phyloP scores from a whole-genome alignment of 1,140 invertebrate genomes.

The Paralvinella palmiformis region DNA sequence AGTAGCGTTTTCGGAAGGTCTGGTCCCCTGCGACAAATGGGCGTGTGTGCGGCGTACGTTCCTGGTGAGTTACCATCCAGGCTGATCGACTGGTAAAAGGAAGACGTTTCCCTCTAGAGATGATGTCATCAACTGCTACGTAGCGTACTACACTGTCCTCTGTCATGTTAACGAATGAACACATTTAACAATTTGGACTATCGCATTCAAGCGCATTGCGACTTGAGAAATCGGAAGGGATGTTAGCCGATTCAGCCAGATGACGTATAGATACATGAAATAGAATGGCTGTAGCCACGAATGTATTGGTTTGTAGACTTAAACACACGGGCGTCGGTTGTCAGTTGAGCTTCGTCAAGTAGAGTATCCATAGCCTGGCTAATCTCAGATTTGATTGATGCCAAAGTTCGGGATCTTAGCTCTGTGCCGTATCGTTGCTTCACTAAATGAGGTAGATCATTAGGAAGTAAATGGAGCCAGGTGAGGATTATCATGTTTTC shows the following conservation, averaged over 20 bases:
- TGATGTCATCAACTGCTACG: not conserved
- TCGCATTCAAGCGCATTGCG: too few species aligned
- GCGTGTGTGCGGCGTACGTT: not conserved
- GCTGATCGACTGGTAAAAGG: not conserved
- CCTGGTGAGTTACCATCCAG: not conserved
- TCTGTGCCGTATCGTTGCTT: not conserved
- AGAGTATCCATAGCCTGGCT: not conserved
- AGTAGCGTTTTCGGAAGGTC: too few species aligned
- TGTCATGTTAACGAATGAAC: too few species aligned
- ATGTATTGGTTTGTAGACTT: not conserved
- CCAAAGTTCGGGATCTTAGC: not conserved
- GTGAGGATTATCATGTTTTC: not conserved
- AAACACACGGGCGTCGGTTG: not conserved
- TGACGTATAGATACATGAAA: not conserved
- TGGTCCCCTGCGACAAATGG: not conserved
- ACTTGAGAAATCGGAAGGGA: not conserved
- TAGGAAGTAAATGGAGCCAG: not conserved
- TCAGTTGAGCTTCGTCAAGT: not conserved
- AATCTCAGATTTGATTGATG: conserved; percentile 4
- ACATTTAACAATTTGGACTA: too few species aligned
- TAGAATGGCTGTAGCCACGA: not conserved
- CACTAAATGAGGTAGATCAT: not conserved
- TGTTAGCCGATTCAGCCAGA: not conserved
- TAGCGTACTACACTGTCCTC: too few species aligned
- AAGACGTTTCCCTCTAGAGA: not conserved